Conservation (phyloP, 2,797 vertebrate species). For the Lemur catta region DNA sequence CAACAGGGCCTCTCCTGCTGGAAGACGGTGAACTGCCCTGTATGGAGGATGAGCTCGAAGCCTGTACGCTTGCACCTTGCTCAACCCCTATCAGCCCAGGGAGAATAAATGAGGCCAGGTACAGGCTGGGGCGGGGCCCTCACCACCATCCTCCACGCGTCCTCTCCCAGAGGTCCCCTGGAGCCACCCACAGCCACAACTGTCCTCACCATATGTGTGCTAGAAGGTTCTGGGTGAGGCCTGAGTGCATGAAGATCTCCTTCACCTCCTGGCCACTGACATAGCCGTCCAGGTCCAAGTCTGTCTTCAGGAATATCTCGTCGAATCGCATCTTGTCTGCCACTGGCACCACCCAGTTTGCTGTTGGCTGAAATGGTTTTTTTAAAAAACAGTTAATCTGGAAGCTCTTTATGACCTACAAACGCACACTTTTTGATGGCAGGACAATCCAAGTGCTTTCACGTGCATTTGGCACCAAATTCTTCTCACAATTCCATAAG, state of each 20-base stretch:
- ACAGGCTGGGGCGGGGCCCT: neutral
- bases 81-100: neutral
- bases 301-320: slow-evolving; percentile 97
- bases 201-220: slow-evolving; percentile 96
- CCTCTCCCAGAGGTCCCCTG: neutral
- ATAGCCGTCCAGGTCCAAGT: slow-evolving; percentile 95
- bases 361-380: slow-evolving; percentile 84
- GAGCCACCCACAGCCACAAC: neutral
- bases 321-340: slow-evolving; percentile 94
- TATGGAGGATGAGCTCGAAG: rapidly evolving
- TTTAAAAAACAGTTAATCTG: neutral
- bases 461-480: neutral
- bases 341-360: slow-evolving; percentile 93
- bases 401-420: neutral
- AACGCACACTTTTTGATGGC: neutral
- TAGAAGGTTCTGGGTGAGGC: slow-evolving; percentile 93
- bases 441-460: neutral
- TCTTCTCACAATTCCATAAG: neutral
- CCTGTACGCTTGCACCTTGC: neutral
- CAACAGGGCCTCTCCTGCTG: neutral
- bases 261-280: slow-evolving; percentile 97
- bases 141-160: neutral
- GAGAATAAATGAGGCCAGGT: neutral
- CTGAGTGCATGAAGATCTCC: slow-evolving; percentile 99
- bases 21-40: neutral